Base-by-base conservation (phyloP, 2,113 vertebrate species). In the Anguilla japonica region DNA sequence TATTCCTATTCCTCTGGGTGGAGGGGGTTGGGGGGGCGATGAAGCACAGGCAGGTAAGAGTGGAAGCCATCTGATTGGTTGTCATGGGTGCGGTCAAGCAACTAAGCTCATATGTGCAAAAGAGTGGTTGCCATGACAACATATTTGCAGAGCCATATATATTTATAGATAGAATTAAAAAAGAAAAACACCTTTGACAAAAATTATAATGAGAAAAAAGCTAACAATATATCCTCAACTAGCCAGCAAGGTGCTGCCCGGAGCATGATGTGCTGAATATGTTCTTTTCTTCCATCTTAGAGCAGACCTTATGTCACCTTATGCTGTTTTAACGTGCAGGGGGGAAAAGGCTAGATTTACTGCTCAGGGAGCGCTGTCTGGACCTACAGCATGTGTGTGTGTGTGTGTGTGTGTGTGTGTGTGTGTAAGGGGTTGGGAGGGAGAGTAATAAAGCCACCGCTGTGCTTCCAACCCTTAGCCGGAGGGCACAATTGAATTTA, bases 281-380 rank as follows among this genome's bases (percentile, higher is more conserved):
- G 26, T 41, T 85, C 39, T 80, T 82, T 82, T 41, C 81, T 41
- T 67, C 78, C 75, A 43, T 86, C 41, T 53, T 50, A 79, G 63
- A 84, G 81, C 79, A 84, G 18, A 13, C 29, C 34, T 85, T 56
- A 46, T 85, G 43, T 7, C 75, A 56, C 13, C 46, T 81, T 86
- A 80, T 39, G 82, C 79, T 57, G 82, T 40, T 88, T 81, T 82
- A 79, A 79, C 85, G 82, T 83, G 83, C 87, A 67, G 83, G 87
- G 87, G 81, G 60, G 13, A 46, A 82, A 71, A 41, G 41, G 84
- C 14, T n/a, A 40, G 34, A 79, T 34, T 79, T 79, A 79, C 39
- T 79, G 75, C 20, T 15, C n/a, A 79, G 75, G 4, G n/a, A 41
- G 60, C 29, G 3, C 63, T 41, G 57, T 39, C 39, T 41, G 26